These are phyloP conservation scores for Venturia canescens DNA, from an alignment of 1,140 invertebrate species.

Conservation along the genomic window DNA sequence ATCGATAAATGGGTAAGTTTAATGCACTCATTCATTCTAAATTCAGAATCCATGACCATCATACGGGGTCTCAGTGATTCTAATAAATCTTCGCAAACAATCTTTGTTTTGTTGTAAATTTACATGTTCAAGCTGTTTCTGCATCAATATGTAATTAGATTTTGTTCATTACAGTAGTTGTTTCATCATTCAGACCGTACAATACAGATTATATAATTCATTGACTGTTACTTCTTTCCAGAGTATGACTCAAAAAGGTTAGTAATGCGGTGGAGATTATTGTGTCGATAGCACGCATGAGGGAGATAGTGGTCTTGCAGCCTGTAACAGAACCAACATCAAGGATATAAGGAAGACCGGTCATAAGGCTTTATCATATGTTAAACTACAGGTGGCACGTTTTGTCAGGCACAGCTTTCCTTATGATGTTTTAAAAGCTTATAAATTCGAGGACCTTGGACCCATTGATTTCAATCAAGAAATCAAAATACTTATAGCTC, in stretches of 20 bases:
- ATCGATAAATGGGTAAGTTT: slow-evolving; percentile 85
- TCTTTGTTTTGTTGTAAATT: too few species aligned
- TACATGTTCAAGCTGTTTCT: too few species aligned
- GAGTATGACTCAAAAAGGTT: slow-evolving; percentile 77
- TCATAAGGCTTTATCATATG: slow-evolving; percentile 94
- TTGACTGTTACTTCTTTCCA: slow-evolving; percentile 57
- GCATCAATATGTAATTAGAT: too few species aligned
- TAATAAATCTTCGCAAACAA: too few species aligned
- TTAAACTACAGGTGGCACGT: slow-evolving; percentile 97
- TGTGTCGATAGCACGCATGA: slow-evolving; percentile 65
- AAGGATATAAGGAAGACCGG: slow-evolving; percentile 89
- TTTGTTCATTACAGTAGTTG: too few species aligned
- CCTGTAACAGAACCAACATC: slow-evolving; percentile 74
- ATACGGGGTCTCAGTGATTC: too few species aligned
- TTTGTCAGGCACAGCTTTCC: too few species aligned
- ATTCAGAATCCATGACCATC: too few species aligned
- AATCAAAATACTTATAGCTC: slow-evolving; percentile 94
- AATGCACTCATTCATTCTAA: too few species aligned
- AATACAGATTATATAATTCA: too few species aligned
- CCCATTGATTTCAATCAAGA: slow-evolving; percentile 96
- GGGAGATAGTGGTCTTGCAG: slow-evolving; percentile 62
- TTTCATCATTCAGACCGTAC: too few species aligned
- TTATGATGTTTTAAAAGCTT: slow-evolving; percentile 97
- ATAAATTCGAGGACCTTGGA: slow-evolving; percentile 95
- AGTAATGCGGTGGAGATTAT: slow-evolving; percentile 72